Evolutionary conservation across 1,140 invertebrate species (phyloP), one percentile per base, ranked within the genome.

Genomic region (Leptinotarsa texana): DNA sequence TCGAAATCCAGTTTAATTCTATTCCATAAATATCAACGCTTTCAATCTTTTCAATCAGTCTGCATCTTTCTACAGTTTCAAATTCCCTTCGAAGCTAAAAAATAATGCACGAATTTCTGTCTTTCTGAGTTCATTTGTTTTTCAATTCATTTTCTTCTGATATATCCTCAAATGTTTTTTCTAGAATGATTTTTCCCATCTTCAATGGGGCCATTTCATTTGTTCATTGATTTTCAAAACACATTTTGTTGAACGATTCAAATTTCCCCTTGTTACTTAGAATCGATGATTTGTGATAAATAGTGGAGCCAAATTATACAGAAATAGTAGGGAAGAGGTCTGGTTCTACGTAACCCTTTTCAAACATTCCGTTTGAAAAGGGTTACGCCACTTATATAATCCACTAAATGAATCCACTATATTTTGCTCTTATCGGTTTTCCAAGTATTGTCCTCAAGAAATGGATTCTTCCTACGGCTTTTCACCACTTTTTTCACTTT

Each of bases 301-400:
- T 51, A 51, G 0, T 51, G 49, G 17, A 51, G 49, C 63, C n/a
- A 65, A 1, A 18, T 65, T 21, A 22, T 18, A 65, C 63, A 24
- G 18, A 65, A 65, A 65, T 22, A 65, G 24, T 65, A 65, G 18
- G 63, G 63, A 65, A n/a, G 5, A 0, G 63, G 63, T 21, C 17
- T 65, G 21, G 63, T 65, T 65, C 6, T 65, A 65, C 63, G 63
- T 21, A 65, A n/a, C n/a, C n/a, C n/a, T n/a, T n/a, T 65, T 21
- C 24, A 1, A 65, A 65, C 63, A 65, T 22, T 27, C 11, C 22
- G 18, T n/a, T 65, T 65, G 24, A 21, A 24, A 65, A 65, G 63
- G 63, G 18, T 4, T 24, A 65, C 15, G 63, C 63, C 63, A 65
- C 63, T 22, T 18, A n/a, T 17, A 24, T 24, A 3, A 24, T 24